Percentiles rank a stretch among this genome's conserved stretches.
Evolutionary conservation across 2,113 vertebrate species (phyloP).

Genomic region (Arenaria interpres): DNA sequence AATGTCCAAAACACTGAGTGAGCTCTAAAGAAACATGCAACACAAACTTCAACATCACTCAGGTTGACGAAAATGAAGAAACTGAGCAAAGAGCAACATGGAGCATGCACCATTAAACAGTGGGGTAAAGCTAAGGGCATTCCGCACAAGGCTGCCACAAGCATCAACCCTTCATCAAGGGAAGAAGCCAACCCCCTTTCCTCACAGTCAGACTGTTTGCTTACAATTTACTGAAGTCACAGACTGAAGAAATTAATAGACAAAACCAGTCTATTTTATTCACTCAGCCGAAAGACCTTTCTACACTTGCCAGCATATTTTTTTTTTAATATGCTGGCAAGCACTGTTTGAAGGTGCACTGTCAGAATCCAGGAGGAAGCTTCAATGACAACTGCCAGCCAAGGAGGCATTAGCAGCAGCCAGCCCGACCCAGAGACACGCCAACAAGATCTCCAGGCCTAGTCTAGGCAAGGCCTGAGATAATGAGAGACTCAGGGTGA

Average conservation of each 20-base stretch:
- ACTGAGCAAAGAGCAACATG: neutral
- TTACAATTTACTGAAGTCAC: neutral
- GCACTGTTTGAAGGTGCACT: rapidly evolving
- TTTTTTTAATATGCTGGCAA: neutral
- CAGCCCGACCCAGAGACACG: rapidly evolving
- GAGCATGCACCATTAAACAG: neutral
- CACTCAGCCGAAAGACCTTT: neutral
- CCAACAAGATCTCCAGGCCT: neutral
- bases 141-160: neutral
- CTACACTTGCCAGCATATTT: neutral
- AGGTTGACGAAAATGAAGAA: neutral
- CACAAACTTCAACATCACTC: neutral
- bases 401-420: neutral
- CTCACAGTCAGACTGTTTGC: neutral
- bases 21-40: neutral
- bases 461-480: neutral
- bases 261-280: neutral
- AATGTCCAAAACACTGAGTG: neutral
- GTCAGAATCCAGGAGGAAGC: neutral
- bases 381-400: neutral
- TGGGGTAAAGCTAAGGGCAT: neutral
- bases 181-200: neutral
- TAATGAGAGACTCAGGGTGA: neutral
- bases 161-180: neutral
- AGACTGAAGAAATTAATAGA: neutral